Conservation (phyloP, 1,140 invertebrate genomes). For the Acromyrmex heyeri region DNA sequence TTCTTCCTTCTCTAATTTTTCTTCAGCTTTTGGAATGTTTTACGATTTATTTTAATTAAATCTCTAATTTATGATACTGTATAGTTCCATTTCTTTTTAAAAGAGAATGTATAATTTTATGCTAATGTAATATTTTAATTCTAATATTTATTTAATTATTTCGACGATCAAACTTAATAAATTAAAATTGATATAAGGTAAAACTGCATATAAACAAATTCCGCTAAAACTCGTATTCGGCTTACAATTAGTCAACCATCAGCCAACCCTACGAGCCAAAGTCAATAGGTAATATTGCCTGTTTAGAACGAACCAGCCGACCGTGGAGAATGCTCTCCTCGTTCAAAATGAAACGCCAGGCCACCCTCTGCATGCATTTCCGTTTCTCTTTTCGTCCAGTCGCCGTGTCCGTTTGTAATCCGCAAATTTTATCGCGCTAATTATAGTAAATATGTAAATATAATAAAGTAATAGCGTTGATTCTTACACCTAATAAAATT, state of each 20-base stretch:
- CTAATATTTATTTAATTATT: not conserved
- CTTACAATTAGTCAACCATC: slow-evolving; percentile 63
- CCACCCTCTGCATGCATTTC: slow-evolving; percentile 42
- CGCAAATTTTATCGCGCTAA: slow-evolving; percentile 43
- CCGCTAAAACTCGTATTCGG: not conserved
- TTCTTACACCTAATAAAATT: slow-evolving; percentile 20
- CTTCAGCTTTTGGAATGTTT: not conserved
- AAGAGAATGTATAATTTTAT: not conserved
- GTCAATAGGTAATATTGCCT: slow-evolving; percentile 78
- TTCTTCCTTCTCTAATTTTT: slow-evolving; percentile 5
- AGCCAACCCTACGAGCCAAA: slow-evolving; percentile 68
- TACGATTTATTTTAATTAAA: slow-evolving; percentile 11
- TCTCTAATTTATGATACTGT: not conserved
- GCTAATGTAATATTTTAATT: not conserved
- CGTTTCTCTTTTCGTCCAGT: slow-evolving; percentile 6
- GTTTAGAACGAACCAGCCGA: slow-evolving; percentile 69
- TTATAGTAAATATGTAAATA: slow-evolving; percentile 36
- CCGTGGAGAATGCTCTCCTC: slow-evolving; percentile 71
- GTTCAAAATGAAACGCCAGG: slow-evolving; percentile 71
- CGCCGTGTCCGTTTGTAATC: not conserved
- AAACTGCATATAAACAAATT: slow-evolving; percentile 40
- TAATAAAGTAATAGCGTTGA: slow-evolving; percentile 15
- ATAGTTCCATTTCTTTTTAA: not conserved
- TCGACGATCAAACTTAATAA: not conserved
- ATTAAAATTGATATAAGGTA: slow-evolving; percentile 28